Evolutionary conservation across 2,888 invertebrate genomes (phyloP).

Genomic region (Hirudinaria manillensis): DNA sequence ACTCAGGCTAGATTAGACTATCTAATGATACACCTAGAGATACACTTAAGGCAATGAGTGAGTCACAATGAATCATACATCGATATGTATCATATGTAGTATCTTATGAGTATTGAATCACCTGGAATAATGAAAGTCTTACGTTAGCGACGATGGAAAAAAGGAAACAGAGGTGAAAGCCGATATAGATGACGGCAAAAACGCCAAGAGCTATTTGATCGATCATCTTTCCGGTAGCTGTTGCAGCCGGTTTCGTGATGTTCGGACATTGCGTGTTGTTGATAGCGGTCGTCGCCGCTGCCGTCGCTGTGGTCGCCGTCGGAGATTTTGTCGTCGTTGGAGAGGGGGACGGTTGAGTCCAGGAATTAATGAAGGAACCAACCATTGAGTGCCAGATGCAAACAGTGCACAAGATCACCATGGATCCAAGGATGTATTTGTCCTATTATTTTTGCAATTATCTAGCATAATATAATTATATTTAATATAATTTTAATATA

Average conservation of each 20-base stretch:
- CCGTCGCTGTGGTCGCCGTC: background rate
- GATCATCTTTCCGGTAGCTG: slow-evolving; percentile 23
- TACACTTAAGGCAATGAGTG: too few species aligned
- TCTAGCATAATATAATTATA: background rate
- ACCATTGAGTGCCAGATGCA: slow-evolving; percentile 40
- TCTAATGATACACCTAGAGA: too few species aligned
- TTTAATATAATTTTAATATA: background rate
- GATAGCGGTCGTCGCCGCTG: background rate
- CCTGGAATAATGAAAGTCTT: background rate
- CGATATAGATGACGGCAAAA: slow-evolving; percentile 42
- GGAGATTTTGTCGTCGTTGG: slow-evolving; percentile 15
- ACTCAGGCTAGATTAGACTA: background rate
- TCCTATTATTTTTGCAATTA: slow-evolving; percentile 34
- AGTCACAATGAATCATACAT: too few species aligned
- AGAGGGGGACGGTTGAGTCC: background rate
- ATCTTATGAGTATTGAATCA: too few species aligned
- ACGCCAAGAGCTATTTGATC: slow-evolving; percentile 37
- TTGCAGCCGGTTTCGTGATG: slow-evolving; percentile 6
- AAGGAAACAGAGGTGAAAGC: slow-evolving; percentile 42
- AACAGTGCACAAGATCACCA: slow-evolving; percentile 38
- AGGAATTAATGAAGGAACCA: slow-evolving; percentile 30
- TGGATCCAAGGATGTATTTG: slow-evolving; percentile 39
- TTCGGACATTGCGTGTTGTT: background rate
- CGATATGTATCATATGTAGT: too few species aligned
- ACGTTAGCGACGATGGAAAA: slow-evolving; percentile 44